Conservation (phyloP, 2,797 vertebrate genomes). For the Gymnothorax javanicus region DNA sequence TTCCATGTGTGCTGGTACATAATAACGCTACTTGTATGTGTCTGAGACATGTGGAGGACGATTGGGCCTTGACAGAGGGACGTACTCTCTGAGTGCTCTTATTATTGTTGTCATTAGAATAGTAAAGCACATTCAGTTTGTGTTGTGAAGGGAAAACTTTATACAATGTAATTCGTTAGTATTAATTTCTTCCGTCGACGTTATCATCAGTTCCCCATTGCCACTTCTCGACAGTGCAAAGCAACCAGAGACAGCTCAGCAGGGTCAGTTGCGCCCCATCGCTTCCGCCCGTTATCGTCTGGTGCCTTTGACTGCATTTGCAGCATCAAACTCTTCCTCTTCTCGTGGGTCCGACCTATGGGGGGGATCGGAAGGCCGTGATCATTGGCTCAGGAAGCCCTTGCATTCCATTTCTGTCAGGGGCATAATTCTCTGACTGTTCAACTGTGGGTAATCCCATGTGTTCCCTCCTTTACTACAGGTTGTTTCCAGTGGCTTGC, state of each 20-base stretch:
- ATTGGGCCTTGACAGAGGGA: no score
- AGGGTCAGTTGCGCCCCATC: not conserved
- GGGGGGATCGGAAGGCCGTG: not conserved
- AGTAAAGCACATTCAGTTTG: not conserved
- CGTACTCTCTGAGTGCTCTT: no score
- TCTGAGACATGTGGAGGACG: no score
- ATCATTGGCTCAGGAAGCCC: not conserved
- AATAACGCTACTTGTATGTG: no score
- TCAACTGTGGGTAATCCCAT: not conserved
- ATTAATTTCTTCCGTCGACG: not conserved
- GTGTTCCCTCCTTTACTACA: not conserved
- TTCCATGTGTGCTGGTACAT: no score
- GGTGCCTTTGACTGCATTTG: not conserved
- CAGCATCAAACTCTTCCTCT: not conserved
- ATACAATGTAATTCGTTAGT: not conserved
- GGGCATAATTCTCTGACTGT: constrained; percentile 4
- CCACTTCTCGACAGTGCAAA: not conserved
- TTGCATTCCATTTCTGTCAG: not conserved
- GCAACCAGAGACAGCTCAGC: not conserved
- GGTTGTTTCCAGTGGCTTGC: constrained; percentile 14
- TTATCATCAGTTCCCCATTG: not conserved
- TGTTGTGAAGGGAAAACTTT: not conserved
- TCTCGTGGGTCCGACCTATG: not conserved
- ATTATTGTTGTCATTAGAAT: no score
- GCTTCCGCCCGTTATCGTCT: not conserved